These are phyloP conservation scores for Myrmecophaga tridactyla DNA, from an alignment of 2,113 vertebrate species.

Conservation along the genomic window DNA sequence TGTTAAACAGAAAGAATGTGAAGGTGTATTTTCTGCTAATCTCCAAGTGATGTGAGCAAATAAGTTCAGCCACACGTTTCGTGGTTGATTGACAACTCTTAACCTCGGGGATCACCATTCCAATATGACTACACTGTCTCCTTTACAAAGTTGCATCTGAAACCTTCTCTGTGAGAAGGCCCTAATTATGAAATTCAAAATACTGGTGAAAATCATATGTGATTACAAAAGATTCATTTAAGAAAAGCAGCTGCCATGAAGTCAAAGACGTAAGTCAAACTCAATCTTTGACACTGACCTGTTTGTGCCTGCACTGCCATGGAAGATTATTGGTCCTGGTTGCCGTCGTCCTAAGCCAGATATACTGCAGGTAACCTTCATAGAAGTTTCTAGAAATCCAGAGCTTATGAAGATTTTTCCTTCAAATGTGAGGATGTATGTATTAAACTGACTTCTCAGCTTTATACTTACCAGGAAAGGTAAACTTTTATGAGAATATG, in stretches of 20 bases:
- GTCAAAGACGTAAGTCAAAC: not conserved
- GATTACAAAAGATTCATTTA: not conserved
- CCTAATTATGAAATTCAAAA: not conserved
- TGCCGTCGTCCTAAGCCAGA: not conserved
- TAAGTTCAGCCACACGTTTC: not conserved
- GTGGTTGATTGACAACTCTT: not conserved
- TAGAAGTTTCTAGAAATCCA: not conserved
- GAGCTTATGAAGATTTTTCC: not conserved
- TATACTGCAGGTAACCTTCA: not conserved
- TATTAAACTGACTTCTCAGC: not conserved
- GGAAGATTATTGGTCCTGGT: not conserved
- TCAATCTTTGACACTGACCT: not conserved
- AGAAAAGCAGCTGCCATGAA: not conserved
- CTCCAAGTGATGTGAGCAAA: not conserved
- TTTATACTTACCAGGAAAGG: not conserved
- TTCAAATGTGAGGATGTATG: not conserved
- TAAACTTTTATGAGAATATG: not conserved
- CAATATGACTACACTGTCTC: not conserved
- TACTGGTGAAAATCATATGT: not conserved
- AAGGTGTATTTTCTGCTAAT: not conserved
- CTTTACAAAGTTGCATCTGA: not conserved
- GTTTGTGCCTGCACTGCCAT: not conserved
- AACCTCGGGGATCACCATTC: not conserved
- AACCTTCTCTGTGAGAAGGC: not conserved
- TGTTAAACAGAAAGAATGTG: not conserved